phyloP scores from a whole-genome alignment of 1,140 invertebrate genomes.

The Danaus plexippus region DNA sequence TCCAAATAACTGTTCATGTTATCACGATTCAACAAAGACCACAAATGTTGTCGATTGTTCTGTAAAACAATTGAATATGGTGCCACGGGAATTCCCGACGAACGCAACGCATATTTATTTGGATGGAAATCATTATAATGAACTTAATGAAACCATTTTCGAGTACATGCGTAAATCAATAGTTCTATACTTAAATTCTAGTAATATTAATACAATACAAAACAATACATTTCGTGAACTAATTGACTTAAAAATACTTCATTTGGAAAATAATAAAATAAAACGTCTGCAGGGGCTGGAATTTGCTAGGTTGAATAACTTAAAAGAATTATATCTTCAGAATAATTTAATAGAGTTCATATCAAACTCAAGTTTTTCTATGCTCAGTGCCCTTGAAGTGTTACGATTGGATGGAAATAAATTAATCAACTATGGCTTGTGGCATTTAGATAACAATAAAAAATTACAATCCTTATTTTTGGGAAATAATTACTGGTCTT shows the following conservation, averaged over 20 bases:
- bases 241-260: constrained; percentile 81
- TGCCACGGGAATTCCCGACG: constrained; percentile 87
- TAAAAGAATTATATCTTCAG: constrained; percentile 89
- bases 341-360: constrained; percentile 86
- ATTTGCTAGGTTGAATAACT: constrained; percentile 83
- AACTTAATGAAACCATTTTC: constrained; percentile 86
- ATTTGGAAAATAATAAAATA: constrained; percentile 89
- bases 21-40: constrained; percentile 89
- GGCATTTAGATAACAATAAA: constrained; percentile 82
- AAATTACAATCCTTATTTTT: constrained; percentile 72
- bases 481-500: constrained; percentile 88
- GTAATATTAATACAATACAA: constrained; percentile 83
- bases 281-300: constrained; percentile 83
- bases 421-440: constrained; percentile 82
- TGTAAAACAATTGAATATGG: constrained; percentile 76
- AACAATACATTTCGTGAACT: constrained; percentile 92
- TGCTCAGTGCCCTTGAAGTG: constrained; percentile 82
- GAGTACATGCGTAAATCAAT: constrained; percentile 88
- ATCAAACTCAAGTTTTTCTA: constrained; percentile 84
- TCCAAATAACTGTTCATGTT: constrained; percentile 88
- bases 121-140: constrained; percentile 83
- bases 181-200: constrained; percentile 86
- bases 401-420: constrained; percentile 88
- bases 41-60: constrained; percentile 88
- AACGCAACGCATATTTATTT: constrained; percentile 92